Evolutionary conservation across 2,888 invertebrate genomes (phyloP).

Genomic region (Synanthedon vespiformis): DNA sequence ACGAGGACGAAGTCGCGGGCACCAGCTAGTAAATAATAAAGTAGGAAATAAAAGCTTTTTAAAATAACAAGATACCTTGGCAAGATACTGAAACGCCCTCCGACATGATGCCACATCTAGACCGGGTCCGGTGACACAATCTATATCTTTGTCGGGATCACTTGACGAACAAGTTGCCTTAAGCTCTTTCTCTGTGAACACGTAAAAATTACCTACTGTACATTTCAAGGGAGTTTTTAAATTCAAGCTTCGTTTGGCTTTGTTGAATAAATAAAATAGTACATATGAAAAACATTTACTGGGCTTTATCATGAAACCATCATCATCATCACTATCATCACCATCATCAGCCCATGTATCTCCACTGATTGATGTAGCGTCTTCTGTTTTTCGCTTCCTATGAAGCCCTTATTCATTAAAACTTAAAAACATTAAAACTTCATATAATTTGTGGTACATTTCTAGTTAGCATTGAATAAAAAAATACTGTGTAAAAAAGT

Average conservation of each 20-base stretch:
- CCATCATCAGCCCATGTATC: too few relatives aligned
- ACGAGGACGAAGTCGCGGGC: too few relatives aligned
- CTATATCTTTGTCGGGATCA: constrained; percentile 90
- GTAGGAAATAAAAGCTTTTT: too few relatives aligned
- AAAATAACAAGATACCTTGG: constrained; percentile 35
- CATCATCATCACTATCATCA: too few relatives aligned
- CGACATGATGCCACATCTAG: constrained; percentile 81
- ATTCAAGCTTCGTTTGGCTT: background rate
- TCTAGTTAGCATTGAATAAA: too few relatives aligned
- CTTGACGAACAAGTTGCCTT: constrained; percentile 51
- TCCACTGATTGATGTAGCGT: too few relatives aligned
- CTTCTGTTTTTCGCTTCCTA: too few relatives aligned
- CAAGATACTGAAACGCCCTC: constrained; percentile 73
- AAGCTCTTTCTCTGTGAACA: constrained; percentile 41
- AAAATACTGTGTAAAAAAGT: constrained; percentile 9
- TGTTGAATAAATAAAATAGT: background rate
- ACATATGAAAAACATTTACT: background rate
- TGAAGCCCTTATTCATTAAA: too few relatives aligned
- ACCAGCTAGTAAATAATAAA: too few relatives aligned
- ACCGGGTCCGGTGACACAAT: constrained; percentile 73
- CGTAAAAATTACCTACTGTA: background rate
- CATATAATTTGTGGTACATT: too few relatives aligned
- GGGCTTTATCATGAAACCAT: too few relatives aligned
- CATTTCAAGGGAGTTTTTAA: background rate
- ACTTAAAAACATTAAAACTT: too few relatives aligned